These are phyloP conservation scores for Plectrocnemia conspersa DNA, from an alignment of 1,140 invertebrate genomes.

Conservation along the genomic window DNA sequence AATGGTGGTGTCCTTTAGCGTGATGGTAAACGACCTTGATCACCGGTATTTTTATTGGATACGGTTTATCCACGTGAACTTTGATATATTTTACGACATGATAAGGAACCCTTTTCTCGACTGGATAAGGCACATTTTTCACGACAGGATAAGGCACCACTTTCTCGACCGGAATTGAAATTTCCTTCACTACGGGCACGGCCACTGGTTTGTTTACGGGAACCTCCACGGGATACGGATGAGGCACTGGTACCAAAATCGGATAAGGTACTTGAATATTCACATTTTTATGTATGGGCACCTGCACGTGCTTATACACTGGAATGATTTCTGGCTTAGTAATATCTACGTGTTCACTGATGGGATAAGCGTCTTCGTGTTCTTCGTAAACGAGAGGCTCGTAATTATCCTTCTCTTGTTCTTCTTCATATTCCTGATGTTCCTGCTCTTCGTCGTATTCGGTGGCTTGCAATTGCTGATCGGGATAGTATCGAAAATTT, in stretches of 20 bases:
- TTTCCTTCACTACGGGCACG: constrained; percentile 65
- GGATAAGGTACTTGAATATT: constrained; percentile 66
- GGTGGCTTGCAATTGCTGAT: constrained; percentile 24
- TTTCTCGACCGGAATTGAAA: constrained; percentile 68
- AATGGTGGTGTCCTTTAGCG: constrained; percentile 45
- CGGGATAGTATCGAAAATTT: neutral
- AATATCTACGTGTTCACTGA: constrained; percentile 64
- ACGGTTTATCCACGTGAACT: constrained; percentile 67
- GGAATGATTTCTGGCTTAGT: constrained; percentile 65
- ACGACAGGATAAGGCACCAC: constrained; percentile 68
- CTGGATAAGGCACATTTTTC: constrained; percentile 65
- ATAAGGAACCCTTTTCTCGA: constrained; percentile 67
- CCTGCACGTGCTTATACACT: constrained; percentile 64
- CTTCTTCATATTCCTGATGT: constrained; percentile 12
- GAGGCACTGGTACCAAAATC: constrained; percentile 62
- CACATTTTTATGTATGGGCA: constrained; percentile 63
- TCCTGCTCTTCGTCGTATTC: constrained; percentile 12
- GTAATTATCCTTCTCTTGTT: constrained; percentile 27
- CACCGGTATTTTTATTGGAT: constrained; percentile 68
- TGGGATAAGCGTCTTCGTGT: constrained; percentile 49
- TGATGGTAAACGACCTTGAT: constrained; percentile 66
- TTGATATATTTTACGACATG: constrained; percentile 66
- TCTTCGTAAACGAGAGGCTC: constrained; percentile 39
- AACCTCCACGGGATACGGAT: constrained; percentile 69
- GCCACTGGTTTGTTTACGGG: constrained; percentile 66